Evolutionary conservation across 2,888 invertebrate species (phyloP).

Genomic region (Thymelicus sylvestris): DNA sequence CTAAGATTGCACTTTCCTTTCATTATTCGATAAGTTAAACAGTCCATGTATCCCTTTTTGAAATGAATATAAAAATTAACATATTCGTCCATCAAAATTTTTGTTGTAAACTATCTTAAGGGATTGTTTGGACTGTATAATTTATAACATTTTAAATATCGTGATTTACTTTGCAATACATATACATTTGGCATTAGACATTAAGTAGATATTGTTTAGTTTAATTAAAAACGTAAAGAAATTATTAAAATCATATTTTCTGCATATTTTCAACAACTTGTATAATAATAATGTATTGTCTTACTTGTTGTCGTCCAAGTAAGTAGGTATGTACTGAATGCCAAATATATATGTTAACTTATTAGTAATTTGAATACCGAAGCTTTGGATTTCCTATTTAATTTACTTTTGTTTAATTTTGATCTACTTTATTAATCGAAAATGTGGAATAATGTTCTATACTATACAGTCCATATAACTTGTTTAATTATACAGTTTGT

Average conservation of each 20-base stretch:
- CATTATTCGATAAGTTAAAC: slow-evolving; percentile 5
- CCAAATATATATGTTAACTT: slow-evolving; percentile 7
- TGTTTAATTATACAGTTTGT: background rate
- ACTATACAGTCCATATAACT: background rate
- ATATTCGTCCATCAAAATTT: background rate
- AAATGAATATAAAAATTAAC: background rate
- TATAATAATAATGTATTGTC: too few relatives aligned
- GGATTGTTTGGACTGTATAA: slow-evolving; percentile 14
- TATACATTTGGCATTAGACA: slow-evolving; percentile 19
- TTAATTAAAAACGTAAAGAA: too few relatives aligned
- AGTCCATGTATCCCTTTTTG: background rate
- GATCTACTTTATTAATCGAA: background rate
- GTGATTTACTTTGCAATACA: background rate
- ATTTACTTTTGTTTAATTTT: background rate
- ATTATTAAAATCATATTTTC: too few relatives aligned
- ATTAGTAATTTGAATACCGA: background rate
- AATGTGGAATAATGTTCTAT: slow-evolving; percentile 17
- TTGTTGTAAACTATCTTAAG: background rate
- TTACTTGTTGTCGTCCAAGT: too few relatives aligned
- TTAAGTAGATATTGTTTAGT: background rate
- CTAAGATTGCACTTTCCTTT: slow-evolving; percentile 9
- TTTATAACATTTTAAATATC: slow-evolving; percentile 1
- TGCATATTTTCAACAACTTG: too few relatives aligned
- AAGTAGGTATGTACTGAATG: background rate
- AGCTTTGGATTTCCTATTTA: slow-evolving; percentile 3